Conservation (phyloP, 2,113 vertebrate genomes). For the Alethe diademata region DNA sequence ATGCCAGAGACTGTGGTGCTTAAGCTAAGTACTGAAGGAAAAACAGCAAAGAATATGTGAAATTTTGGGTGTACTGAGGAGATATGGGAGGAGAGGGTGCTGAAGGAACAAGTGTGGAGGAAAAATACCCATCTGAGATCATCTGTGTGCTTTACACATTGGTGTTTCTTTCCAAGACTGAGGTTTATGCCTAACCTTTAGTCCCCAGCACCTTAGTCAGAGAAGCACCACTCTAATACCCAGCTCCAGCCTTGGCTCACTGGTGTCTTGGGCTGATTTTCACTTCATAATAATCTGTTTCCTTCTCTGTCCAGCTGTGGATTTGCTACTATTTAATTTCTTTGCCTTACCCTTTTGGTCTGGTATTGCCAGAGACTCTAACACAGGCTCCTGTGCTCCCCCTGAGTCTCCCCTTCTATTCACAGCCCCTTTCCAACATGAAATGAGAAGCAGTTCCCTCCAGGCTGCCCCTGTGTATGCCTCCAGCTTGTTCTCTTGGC, state of each 20-base stretch:
- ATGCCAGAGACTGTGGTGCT: not conserved
- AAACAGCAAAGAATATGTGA: not conserved
- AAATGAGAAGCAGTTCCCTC: conserved; percentile 30
- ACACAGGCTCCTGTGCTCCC: not conserved
- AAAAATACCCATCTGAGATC: not conserved
- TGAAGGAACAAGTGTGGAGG: not conserved
- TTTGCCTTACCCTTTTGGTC: not conserved
- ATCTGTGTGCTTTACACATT: not conserved
- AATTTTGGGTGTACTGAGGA: not conserved
- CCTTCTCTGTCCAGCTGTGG: not conserved
- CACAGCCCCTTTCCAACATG: not conserved
- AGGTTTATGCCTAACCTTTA: not conserved
- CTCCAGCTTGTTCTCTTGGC: conserved; percentile 5
- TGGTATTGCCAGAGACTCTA: not conserved
- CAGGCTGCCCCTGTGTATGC: not conserved
- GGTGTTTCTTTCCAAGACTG: not conserved
- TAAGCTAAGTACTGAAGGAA: not conserved
- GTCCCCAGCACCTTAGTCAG: not conserved
- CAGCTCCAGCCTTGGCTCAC: not conserved
- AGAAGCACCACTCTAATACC: not conserved
- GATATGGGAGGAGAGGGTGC: not conserved
- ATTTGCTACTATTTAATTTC: not conserved
- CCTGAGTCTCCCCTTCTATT: not conserved
- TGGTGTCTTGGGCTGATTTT: not conserved
- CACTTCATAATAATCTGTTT: not conserved